Percentiles rank a stretch among this genome's conserved stretches.
Conservation (phyloP, 2,113 vertebrate genomes). For the Aegithalos caudatus region DNA sequence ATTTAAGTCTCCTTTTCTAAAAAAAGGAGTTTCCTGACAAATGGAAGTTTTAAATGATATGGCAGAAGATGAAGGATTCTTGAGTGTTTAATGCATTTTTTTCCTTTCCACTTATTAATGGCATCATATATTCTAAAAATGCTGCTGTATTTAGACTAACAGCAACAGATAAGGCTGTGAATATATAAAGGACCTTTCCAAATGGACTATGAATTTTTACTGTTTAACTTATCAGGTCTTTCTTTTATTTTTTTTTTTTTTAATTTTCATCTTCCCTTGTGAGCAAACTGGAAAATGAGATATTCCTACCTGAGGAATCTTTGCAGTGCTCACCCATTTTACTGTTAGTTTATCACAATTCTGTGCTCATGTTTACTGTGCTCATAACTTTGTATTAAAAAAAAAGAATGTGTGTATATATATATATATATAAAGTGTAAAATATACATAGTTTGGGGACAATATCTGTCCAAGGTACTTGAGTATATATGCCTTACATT, state of each 20-base stretch:
- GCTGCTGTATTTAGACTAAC: conserved; percentile 64
- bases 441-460: conserved; percentile 56
- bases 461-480: conserved; percentile 57
- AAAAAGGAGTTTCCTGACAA: not conserved
- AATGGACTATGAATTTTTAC: conserved; percentile 19
- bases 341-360: conserved; percentile 34
- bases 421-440: conserved; percentile 10
- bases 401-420: not conserved
- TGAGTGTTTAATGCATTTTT: not conserved
- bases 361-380: conserved; percentile 46
- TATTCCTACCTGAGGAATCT: conserved; percentile 15
- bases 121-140: conserved; percentile 60
- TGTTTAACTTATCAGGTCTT: not conserved
- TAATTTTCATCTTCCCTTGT: not conserved
- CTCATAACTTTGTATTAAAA: conserved; percentile 42
- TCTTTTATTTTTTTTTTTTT: not conserved
- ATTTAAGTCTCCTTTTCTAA: not conserved
- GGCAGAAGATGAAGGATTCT: conserved; percentile 37
- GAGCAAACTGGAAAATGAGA: conserved; percentile 39
- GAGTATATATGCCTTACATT: conserved; percentile 69
- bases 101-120: conserved; percentile 36
- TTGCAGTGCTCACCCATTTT: conserved; percentile 32
- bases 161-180: conserved; percentile 61
- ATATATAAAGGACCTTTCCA: conserved; percentile 53
- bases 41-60: not conserved